Evolutionary conservation across 2,113 vertebrate genomes (phyloP), one percentile per base, ranked within the genome.

Genomic region (Dasyurus viverrinus): DNA sequence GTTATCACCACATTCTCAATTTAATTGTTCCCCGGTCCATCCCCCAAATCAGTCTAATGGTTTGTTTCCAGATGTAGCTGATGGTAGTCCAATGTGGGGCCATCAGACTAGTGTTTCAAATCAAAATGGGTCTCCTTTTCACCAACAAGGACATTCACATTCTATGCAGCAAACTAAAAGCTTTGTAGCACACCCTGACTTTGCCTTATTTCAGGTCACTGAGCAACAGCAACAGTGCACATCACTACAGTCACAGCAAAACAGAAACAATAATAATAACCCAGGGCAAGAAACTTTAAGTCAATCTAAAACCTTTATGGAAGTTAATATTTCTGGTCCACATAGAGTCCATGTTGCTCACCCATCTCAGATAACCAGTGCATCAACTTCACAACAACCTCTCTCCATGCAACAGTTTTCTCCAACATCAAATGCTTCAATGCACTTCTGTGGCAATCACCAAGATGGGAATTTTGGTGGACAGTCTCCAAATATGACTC

Each of bases 61-160:
- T 95, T 98, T 99, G 97, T 99, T 99, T 98, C 99, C 99, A 97
- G 99, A 99, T 96, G 98, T 99, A 97, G 98, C 98, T 54, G 99
- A 99, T 98, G 99, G 99, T 30, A 99, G 99, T 97, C 99, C 99
- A 55, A 99, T 99, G 99, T 99, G 99, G 99, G 99, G 99, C 92
- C 99, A 99, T 97, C 99, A 99, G 93, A 97, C 98, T 54, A 97
- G 95, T 95, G 98, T 99, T 97, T 98, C 98, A 0, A 99, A 98
- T 98, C 98, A 99, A 93, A 99, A 99, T 98, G 99, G 99, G 92
- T 99, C 99, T 93, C 99, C 99, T 52, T 99, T 99, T 97, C 99
- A 99, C 96, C 99, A 99, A 98, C 99, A 98, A 97, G 99, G 99
- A 95, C 99, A 98, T 98, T 98, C 99, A 95, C 99, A 99, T 97